Evolutionary conservation across 2,113 vertebrate species (phyloP), one percentile per base, ranked within the genome.

Genomic region (Microcebus lehilahytsara): DNA sequence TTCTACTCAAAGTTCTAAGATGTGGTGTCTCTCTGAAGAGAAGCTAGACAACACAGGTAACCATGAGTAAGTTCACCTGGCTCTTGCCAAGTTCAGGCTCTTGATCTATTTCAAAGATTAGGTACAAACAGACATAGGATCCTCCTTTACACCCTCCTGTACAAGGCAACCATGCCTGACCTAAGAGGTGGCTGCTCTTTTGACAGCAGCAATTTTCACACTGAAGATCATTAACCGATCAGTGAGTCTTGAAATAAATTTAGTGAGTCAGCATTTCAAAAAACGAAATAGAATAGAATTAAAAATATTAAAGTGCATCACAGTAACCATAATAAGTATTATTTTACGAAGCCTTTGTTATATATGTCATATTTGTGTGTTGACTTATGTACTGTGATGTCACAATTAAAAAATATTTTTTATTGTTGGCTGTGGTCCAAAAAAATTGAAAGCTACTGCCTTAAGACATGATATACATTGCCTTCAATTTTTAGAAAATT

Each of bases 291-390:
- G 37, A 71, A 30, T 25, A 64, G 58, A 88, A 85, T 64, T 95
- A 7, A 53, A 95, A 86, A 66, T 71, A 86, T 40, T 69, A 60
- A 79, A 66, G 62, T 78, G 10, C 14, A 87, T 83, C 22, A 87
- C 27, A 51, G 22, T 51, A 80, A 42, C 85, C 79, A 79, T n/a
- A 85, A 72, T 66, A 83, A 89, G 58, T 40, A 80, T 30, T 86
- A 71, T 77, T 86, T 84, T 72, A 75, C 85, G 77, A 79, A 78
- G 58, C 86, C 37, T 60, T 93, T 95, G 87, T 69, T 93, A 53
- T 12, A 30, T 25, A 32, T 80, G 42, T 42, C 64, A 89, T 83
- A 66, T 72, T 27, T 96, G 42, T 49, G 30, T 40, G 42, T 37
- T 87, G 62, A 90, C 78, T 83, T 93, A 67, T 74, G 69, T 94